These are phyloP conservation scores for Druon quercuslanigerum DNA, from an alignment of 1,140 invertebrate genomes.

Conservation along the genomic window DNA sequence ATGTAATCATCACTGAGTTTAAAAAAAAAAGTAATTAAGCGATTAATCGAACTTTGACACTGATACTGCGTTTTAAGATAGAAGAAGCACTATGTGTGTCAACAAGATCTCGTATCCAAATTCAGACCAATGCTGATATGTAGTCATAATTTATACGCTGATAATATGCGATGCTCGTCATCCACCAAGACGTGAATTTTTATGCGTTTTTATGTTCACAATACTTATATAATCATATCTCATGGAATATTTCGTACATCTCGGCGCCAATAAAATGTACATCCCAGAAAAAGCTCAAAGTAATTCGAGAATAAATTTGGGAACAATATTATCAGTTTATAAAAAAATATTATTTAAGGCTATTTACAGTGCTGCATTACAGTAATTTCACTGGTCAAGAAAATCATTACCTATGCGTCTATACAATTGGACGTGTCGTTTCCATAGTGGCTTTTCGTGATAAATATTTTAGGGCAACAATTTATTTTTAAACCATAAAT, in stretches of 20 bases:
- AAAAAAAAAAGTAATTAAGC: neutral
- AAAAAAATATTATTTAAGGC: too few species aligned
- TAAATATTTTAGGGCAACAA: too few species aligned
- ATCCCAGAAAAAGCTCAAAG: too few species aligned
- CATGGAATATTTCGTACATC: constrained; percentile 11
- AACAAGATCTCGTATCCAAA: constrained; percentile 39
- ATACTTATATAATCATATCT: constrained; percentile 38
- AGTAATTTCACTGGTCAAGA: too few species aligned
- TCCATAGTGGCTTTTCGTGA: too few species aligned
- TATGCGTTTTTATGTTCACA: constrained; percentile 38
- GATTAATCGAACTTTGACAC: constrained; percentile 5
- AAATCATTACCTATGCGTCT: too few species aligned
- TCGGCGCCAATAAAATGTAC: neutral
- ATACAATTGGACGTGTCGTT: too few species aligned
- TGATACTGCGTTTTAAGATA: constrained; percentile 37
- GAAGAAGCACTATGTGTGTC: constrained; percentile 33
- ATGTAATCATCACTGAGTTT: neutral
- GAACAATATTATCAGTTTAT: too few species aligned
- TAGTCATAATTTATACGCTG: constrained; percentile 45
- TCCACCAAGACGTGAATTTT: constrained; percentile 24
- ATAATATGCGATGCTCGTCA: constrained; percentile 33
- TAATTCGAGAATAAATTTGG: too few species aligned
- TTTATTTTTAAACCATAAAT: too few species aligned
- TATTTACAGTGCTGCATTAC: too few species aligned
- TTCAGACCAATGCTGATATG: constrained; percentile 40